Conservation (phyloP, 2,113 vertebrate species). For the Ophthalmolycus amberensis region DNA sequence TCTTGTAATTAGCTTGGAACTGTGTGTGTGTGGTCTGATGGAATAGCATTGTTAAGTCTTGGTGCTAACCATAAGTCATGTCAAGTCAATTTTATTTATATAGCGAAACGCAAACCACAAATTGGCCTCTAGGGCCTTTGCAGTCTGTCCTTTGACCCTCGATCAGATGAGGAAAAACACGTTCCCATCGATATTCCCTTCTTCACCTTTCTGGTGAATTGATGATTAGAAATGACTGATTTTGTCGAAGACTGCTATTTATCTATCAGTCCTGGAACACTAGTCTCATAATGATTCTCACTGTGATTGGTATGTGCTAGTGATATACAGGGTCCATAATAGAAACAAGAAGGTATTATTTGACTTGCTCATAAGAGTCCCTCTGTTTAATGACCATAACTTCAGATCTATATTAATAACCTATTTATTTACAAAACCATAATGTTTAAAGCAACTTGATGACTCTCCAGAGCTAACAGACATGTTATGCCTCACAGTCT, state of each 20-base stretch:
- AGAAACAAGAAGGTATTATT: not conserved
- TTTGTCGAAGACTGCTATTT: not conserved
- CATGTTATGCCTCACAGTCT: not conserved
- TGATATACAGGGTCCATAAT: not conserved
- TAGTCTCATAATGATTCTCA: not conserved
- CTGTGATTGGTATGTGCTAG: not conserved
- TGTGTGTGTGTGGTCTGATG: not conserved
- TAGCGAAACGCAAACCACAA: not conserved
- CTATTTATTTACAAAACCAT: not conserved
- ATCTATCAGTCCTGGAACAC: not conserved
- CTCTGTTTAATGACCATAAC: too few relatives aligned
- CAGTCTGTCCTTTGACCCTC: not conserved
- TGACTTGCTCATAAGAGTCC: not conserved
- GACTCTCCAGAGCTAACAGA: not conserved
- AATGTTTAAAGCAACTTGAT: not conserved
- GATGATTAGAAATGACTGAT: not conserved
- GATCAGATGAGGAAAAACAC: not conserved
- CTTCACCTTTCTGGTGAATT: not conserved
- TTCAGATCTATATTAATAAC: not conserved
- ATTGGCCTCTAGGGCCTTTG: not conserved
- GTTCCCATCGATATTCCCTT: not conserved
- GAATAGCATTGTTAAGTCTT: conserved; percentile 35
- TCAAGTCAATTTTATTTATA: not conserved
- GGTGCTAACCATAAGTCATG: conserved; percentile 7
- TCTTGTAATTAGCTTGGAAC: conserved; percentile 47